Conservation (phyloP, 2,113 vertebrate genomes). For the Clupea harengus region DNA sequence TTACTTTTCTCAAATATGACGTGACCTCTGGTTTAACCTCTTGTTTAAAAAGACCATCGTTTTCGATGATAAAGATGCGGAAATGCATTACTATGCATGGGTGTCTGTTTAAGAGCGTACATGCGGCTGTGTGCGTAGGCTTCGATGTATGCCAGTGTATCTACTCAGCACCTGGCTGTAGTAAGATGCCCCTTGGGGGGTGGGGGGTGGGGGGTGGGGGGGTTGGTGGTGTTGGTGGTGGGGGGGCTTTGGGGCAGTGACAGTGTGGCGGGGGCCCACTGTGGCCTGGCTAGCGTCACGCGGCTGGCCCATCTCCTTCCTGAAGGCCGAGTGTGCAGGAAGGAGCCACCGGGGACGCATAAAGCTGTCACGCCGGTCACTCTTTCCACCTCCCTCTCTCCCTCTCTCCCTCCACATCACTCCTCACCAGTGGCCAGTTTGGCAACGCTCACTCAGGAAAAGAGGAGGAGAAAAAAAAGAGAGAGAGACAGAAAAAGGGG, state of each 20-base stretch:
- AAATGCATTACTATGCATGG: neutral
- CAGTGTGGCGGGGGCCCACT: neutral
- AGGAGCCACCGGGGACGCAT: slow-evolving; percentile 66
- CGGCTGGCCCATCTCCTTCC: slow-evolving; percentile 71
- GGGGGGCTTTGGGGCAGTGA: slow-evolving; percentile 27
- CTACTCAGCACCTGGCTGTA: neutral
- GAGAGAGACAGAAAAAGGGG: neutral
- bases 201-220: slow-evolving; percentile 10
- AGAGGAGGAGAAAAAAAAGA: slow-evolving; percentile 58
- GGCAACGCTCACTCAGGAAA: slow-evolving; percentile 67
- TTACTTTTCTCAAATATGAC: neutral
- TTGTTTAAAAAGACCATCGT: neutral
- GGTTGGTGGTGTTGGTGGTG: neutral
- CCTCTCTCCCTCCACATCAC: slow-evolving; percentile 64
- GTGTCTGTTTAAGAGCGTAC: too few species aligned
- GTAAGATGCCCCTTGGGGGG: neutral
- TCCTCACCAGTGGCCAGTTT: slow-evolving; percentile 66
- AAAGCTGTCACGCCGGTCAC: slow-evolving; percentile 76
- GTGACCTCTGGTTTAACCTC: neutral
- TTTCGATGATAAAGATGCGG: neutral
- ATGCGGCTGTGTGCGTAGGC: too few species aligned
- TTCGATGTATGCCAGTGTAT: neutral
- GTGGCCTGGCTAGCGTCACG: slow-evolving; percentile 51
- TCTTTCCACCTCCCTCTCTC: slow-evolving; percentile 68
- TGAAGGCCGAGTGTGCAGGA: slow-evolving; percentile 62